A percentile compares a stretch with the other conserved stretches of the same genome.
These are phyloP conservation scores for Lordiphosa collinella DNA, from an alignment of 1,140 invertebrate species.

Conservation along the genomic window DNA sequence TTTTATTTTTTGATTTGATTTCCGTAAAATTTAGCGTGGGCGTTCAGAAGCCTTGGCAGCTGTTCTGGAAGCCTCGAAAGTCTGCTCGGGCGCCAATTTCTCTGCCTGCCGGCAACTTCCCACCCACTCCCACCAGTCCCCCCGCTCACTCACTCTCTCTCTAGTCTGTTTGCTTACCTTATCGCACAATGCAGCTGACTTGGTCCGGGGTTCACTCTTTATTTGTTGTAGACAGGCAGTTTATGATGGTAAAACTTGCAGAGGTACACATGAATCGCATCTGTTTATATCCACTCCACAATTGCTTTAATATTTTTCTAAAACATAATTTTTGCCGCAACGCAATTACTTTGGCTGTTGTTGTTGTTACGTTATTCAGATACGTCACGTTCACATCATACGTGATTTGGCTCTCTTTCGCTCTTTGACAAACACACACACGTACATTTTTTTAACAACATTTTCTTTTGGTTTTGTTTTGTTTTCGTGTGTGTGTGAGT, in stretches of 20 bases:
- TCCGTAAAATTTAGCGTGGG: constrained; percentile 29
- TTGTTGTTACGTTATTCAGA: constrained; percentile 68
- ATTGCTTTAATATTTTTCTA: not conserved
- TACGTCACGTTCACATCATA: constrained; percentile 60
- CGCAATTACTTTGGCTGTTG: constrained; percentile 64
- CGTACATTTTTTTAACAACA: constrained; percentile 41
- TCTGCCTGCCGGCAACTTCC: constrained; percentile 10
- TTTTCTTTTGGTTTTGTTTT: constrained; percentile 19
- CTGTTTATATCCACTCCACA: not conserved
- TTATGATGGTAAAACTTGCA: constrained; percentile 17
- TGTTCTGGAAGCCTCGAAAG: constrained; percentile 37
- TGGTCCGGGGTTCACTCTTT: constrained; percentile 27
- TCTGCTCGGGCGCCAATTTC: constrained; percentile 6
- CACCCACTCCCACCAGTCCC: not conserved
- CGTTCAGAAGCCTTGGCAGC: constrained; percentile 55
- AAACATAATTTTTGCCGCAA: constrained; percentile 39
- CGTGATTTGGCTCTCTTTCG: constrained; percentile 35
- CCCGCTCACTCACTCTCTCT: constrained; percentile 4
- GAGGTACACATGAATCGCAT: constrained; percentile 37
- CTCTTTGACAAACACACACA: constrained; percentile 18
- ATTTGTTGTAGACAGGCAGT: constrained; percentile 16
- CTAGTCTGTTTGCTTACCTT: constrained; percentile 60
- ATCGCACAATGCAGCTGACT: constrained; percentile 71
- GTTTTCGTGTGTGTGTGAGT: constrained; percentile 32
- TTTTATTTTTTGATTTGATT: constrained; percentile 9